A percentile compares a stretch with the other conserved stretches of the same genome.
Conservation (phyloP, 1,140 invertebrate species). For the Dendroctonus ponderosae region DNA sequence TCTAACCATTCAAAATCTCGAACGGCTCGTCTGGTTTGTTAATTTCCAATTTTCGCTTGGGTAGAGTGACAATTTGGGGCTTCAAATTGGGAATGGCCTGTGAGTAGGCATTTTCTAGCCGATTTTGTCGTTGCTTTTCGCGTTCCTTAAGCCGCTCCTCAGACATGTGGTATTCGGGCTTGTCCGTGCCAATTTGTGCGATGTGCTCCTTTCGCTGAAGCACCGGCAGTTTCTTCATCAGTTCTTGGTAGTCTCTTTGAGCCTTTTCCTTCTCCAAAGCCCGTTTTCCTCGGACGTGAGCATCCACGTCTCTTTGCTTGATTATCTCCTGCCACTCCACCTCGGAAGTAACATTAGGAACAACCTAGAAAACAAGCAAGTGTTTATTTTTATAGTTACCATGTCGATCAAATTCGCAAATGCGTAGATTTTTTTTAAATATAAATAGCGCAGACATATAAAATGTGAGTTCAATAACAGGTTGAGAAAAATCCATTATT, state of each 20-base stretch:
- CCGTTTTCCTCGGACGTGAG: constrained; percentile 51
- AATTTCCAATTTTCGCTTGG: constrained; percentile 23
- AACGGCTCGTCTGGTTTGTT: constrained; percentile 20
- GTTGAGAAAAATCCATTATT: no score
- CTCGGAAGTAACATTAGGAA: constrained; percentile 35
- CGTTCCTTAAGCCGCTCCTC: constrained; percentile 40
- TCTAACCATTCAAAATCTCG: constrained; percentile 25
- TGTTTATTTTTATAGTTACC: not conserved
- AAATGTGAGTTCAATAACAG: no score
- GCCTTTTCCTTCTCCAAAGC: constrained; percentile 54
- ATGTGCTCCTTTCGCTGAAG: constrained; percentile 49
- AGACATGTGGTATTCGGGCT: constrained; percentile 46
- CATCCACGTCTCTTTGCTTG: constrained; percentile 42
- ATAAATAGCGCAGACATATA: no score
- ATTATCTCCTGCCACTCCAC: constrained; percentile 38
- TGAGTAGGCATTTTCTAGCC: constrained; percentile 46
- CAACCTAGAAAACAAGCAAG: constrained; percentile 18
- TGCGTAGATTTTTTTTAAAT: no score
- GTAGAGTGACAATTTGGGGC: constrained; percentile 38
- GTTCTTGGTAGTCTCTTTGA: constrained; percentile 52
- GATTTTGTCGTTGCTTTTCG: constrained; percentile 42
- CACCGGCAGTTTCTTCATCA: constrained; percentile 51
- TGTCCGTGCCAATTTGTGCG: constrained; percentile 40
- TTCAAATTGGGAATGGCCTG: constrained; percentile 40
- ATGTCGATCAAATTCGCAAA: no score